Conservation (phyloP, 2,888 invertebrate genomes). For the Tipula vernalis region DNA sequence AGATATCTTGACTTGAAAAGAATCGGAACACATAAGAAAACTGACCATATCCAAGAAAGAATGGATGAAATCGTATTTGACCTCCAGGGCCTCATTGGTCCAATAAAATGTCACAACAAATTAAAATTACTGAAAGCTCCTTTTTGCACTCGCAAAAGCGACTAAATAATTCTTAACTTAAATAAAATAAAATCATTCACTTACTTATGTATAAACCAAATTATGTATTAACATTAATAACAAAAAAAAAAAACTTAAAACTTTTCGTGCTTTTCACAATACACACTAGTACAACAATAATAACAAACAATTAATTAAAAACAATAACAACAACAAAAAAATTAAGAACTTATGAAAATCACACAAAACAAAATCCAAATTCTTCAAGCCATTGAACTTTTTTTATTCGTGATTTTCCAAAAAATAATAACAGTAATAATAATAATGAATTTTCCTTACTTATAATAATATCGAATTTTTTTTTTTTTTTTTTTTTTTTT, state of each 20-base stretch:
- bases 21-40: neutral
- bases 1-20: no score
- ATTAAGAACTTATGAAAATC: neutral
- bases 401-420: neutral
- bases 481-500: neutral
- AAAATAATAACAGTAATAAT: neutral
- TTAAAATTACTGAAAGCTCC: neutral
- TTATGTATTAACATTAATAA: neutral
- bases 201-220: neutral
- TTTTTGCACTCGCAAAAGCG: neutral
- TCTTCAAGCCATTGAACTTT: constrained; percentile 4
- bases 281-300: neutral
- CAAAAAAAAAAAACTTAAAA: neutral
- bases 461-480: neutral
- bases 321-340: neutral
- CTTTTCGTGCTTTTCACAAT: neutral
- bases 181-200: neutral
- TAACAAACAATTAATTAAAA: neutral
- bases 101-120: no score
- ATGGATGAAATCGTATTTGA: neutral
- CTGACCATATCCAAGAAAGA: neutral
- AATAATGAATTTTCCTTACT: neutral
- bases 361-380: neutral
- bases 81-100: neutral
- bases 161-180: neutral